These are phyloP conservation scores for Platyrinchus mystaceus DNA, from an alignment of 2,797 vertebrate genomes.

Conservation along the genomic window DNA sequence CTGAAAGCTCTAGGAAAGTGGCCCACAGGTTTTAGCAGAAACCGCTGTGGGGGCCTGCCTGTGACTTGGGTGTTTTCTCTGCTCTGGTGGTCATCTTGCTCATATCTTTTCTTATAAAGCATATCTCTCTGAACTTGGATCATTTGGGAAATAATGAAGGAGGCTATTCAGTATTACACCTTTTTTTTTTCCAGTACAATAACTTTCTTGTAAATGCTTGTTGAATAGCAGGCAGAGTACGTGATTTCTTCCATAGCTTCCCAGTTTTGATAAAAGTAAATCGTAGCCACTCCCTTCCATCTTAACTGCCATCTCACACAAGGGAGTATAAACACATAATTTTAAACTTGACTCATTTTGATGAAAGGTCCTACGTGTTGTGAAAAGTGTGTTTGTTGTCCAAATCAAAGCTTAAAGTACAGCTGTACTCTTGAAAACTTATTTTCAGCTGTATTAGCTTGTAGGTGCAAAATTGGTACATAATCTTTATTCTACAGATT, in stretches of 20 bases:
- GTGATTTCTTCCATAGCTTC: not conserved
- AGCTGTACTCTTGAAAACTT: not conserved
- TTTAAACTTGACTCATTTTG: constrained; percentile 33
- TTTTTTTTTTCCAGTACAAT: not conserved
- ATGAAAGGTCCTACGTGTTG: not conserved
- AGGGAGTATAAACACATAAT: constrained; percentile 1
- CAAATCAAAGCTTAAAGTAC: not conserved
- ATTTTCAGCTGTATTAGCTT: not conserved
- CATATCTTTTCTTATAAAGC: not conserved
- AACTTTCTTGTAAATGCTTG: not conserved
- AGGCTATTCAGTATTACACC: not conserved
- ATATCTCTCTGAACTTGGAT: not conserved
- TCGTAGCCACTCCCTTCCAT: not conserved
- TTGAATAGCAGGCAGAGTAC: not conserved
- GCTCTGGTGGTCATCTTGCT: not conserved
- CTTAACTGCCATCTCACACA: not conserved
- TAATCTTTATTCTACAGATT: not conserved
- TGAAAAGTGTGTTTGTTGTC: not conserved
- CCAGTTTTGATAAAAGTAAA: not conserved
- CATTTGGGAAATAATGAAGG: not conserved
- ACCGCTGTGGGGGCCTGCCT: accelerated
- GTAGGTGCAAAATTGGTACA: not conserved
- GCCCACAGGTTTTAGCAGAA: not conserved
- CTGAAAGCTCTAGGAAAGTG: not conserved
- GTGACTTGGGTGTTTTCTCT: not conserved